A percentile compares a stretch with the other conserved stretches of the same genome.
phyloP scores from a whole-genome alignment of 2,888 invertebrate genomes.

The Campoletis raptor region DNA sequence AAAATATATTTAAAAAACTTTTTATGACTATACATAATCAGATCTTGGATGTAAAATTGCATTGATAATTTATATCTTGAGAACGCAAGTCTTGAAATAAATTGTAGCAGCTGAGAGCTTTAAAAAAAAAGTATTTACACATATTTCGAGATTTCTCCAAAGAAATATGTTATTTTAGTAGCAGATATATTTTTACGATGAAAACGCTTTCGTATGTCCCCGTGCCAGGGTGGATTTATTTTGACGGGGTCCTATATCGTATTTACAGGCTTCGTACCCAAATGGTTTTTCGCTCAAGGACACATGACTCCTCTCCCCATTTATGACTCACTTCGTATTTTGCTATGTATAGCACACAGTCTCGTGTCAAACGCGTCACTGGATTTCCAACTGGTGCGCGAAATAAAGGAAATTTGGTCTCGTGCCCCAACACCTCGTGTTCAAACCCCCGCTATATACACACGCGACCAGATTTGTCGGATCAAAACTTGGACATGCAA shows the following conservation, averaged over 20 bases:
- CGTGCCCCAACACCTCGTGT: conserved; percentile 2
- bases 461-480: conserved; percentile 3
- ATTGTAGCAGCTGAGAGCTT: background rate
- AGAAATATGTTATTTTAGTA: conserved; percentile 34
- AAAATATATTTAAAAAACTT: background rate
- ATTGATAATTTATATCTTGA: background rate
- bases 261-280: conserved; percentile 23
- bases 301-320: conserved; percentile 17
- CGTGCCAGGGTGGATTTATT: conserved; percentile 61
- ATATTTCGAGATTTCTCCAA: conserved; percentile 29
- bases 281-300: conserved; percentile 29
- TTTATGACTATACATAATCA: background rate
- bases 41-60: too few relatives aligned
- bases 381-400: conserved; percentile 40
- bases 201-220: conserved; percentile 16
- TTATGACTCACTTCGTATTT: conserved; percentile 55
- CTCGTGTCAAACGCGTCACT: conserved; percentile 29
- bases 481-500: background rate
- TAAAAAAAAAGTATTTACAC: conserved; percentile 1
- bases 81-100: background rate
- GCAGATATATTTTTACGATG: conserved; percentile 43
- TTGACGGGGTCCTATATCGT: conserved; percentile 50
- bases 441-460: background rate
- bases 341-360: conserved; percentile 16
- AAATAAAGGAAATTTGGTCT: conserved; percentile 30